Base-by-base conservation (phyloP, 2,888 invertebrate genomes). In the Cheilosia grossa region DNA sequence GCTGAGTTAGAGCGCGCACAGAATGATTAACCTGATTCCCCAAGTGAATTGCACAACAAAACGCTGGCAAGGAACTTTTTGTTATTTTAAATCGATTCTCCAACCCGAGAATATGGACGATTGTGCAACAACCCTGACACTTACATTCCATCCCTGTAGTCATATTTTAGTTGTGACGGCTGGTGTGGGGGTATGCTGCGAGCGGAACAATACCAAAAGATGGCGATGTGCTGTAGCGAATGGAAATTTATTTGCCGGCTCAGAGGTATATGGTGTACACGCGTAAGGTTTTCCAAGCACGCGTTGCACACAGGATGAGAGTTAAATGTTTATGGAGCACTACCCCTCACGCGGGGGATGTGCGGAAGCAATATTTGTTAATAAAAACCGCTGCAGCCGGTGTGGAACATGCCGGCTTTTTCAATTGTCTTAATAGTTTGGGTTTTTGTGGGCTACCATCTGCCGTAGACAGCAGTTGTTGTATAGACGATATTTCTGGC, bases 1-100 rank as follows among this genome's bases (percentile, higher is more conserved):
- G 85, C 79, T 72, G 87, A 78, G 75, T 72, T 54, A 80, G 51
- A 61, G 44, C 67, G 42, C 56, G 27, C 54, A 47, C 10, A 27
- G 79, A 85, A 87, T 88, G 88, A 88, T 88, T 87, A 88, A 88
- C 88, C 86, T 88, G 87, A 88, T 87, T 88, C 87, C 87, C 87
- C 87, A 72, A 70, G 87, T 87, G 85, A 66, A 86, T 87, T 87
- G 82, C 83, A 69, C 58, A 82, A 83, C 49, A 61, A 67, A 56
- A 64, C 33, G 64, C 30, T 21, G 53, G 49, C 33, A 75, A 69
- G 47, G 51, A 78, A 85, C 61, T 73, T 81, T 69, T 85, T 85
- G 81, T 74, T 85, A 85, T 75, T 80, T 80, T 80, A 85, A 61
- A 85, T 85, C 83, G 83, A 85, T 80, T 70, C 42, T 24, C 21